Evolutionary conservation across 2,888 invertebrate genomes (phyloP).

Genomic region (Cosmia trapezina): DNA sequence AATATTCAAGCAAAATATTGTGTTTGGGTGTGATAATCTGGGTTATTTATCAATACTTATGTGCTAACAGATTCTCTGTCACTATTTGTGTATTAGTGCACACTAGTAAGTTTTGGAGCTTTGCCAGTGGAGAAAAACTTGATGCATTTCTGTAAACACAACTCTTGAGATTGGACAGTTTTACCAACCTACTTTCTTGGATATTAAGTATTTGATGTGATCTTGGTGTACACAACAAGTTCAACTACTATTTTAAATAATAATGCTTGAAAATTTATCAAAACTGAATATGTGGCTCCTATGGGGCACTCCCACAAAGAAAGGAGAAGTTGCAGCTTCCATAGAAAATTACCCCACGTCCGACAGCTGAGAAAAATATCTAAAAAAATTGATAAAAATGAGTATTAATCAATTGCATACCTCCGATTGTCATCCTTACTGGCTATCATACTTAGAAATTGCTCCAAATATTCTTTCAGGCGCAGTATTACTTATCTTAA

Average conservation of each 20-base stretch:
- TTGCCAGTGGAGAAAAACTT: constrained; percentile 31
- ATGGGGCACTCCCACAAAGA: not conserved
- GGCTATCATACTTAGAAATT: no score
- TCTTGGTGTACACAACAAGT: not conserved
- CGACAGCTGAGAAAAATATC: no score
- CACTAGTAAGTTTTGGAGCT: constrained; percentile 35
- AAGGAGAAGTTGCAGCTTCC: no score
- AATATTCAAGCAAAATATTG: not conserved
- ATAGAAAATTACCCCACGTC: no score
- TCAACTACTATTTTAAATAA: not conserved
- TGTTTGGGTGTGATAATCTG: constrained; percentile 4
- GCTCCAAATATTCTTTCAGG: no score
- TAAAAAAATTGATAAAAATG: no score
- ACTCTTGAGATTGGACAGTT: not conserved
- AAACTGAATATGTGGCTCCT: not conserved
- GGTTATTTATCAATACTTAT: constrained; percentile 13
- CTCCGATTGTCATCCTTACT: no score
- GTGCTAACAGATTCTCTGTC: constrained; percentile 14
- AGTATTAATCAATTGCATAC: no score
- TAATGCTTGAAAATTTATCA: not conserved
- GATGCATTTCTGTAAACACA: constrained; percentile 15
- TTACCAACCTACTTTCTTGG: not conserved
- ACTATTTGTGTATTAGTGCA: constrained; percentile 23
- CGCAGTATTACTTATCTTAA: no score
- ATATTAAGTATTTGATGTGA: not conserved